Evolutionary conservation across 2,113 vertebrate species (phyloP).

Genomic region (Hippoglossus stenolepis): DNA sequence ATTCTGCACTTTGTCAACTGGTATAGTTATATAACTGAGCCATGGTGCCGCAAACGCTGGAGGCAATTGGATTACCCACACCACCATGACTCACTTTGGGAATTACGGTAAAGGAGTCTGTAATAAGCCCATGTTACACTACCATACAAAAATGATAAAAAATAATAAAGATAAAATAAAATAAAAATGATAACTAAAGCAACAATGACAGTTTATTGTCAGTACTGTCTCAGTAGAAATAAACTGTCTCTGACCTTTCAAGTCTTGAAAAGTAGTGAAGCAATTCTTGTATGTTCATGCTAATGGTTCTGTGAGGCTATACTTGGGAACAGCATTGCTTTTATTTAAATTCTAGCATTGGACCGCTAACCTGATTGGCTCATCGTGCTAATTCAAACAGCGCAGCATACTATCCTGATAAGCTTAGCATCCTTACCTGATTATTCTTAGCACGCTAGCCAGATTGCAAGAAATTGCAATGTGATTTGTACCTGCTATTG

Average conservation of each 20-base stretch:
- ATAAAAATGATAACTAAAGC: background rate
- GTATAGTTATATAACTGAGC: conserved; percentile 14
- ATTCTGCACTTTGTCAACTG: background rate
- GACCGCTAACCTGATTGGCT: background rate
- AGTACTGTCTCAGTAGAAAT: too few species aligned
- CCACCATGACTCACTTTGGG: conserved; percentile 3
- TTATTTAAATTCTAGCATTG: too few species aligned
- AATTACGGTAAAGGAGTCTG: background rate
- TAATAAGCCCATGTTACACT: background rate
- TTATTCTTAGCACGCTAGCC: background rate
- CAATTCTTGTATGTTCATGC: too few species aligned
- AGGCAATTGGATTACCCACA: conserved; percentile 22
- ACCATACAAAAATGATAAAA: background rate
- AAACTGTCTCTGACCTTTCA: background rate
- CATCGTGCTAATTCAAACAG: too few species aligned
- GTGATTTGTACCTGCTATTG: background rate
- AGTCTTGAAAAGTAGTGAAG: too few species aligned
- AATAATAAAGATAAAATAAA: background rate
- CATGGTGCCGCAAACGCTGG: background rate
- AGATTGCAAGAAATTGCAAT: too few species aligned
- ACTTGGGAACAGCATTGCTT: too few species aligned
- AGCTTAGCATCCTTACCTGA: too few species aligned
- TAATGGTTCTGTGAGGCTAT: too few species aligned
- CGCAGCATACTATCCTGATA: too few species aligned
- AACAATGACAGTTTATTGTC: too few species aligned